Evolutionary conservation across 2,113 vertebrate species (phyloP).

Genomic region (Okapia johnstoni): DNA sequence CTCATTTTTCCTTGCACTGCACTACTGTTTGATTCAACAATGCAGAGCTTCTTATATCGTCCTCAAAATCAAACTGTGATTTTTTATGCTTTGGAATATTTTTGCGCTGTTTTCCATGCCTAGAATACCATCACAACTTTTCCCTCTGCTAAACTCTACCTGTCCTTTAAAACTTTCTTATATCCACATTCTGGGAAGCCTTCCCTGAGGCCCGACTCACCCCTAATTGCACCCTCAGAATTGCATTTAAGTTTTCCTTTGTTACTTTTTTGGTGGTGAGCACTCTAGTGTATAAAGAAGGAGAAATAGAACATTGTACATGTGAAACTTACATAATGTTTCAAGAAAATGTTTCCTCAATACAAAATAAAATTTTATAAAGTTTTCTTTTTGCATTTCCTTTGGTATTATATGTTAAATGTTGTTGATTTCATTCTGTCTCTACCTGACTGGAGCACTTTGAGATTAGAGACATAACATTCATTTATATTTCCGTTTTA

Average conservation of each 20-base stretch:
- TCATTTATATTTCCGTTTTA: neutral
- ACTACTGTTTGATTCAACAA: neutral
- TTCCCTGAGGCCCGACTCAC: neutral
- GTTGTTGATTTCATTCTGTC: neutral
- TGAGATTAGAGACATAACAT: neutral
- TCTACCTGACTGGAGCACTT: neutral
- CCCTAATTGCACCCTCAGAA: neutral
- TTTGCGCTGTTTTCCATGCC: neutral
- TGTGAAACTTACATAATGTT: neutral
- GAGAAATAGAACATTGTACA: neutral
- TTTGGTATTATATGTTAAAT: neutral
- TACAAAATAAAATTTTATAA: neutral
- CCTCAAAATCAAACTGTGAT: neutral
- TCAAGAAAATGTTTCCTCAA: neutral
- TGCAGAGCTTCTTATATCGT: neutral
- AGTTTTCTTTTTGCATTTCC: neutral
- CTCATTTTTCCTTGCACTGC: neutral
- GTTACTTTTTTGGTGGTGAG: neutral
- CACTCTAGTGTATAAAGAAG: neutral
- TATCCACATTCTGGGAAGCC: neutral
- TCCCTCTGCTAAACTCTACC: neutral
- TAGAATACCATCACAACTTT: neutral
- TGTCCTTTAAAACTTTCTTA: neutral
- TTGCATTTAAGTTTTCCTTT: neutral
- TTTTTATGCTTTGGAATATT: neutral